Percentiles rank a stretch among this genome's conserved stretches.
These are phyloP conservation scores for Bagarius yarrelli DNA, from an alignment of 2,113 vertebrate genomes.

Conservation along the genomic window DNA sequence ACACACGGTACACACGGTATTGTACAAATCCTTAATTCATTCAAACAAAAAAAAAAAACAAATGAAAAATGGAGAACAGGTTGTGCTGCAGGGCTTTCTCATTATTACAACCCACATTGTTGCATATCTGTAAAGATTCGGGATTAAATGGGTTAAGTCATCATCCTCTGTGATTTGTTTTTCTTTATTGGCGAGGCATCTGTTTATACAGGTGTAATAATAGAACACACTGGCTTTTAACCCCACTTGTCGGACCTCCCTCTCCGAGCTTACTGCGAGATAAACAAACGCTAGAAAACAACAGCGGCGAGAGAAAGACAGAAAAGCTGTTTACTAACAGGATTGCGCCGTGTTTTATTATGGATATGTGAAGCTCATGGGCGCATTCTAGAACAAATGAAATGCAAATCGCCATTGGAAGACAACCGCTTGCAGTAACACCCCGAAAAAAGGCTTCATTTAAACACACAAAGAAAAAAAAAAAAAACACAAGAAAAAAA, in stretches of 20 bases:
- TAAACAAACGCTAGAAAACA: constrained; percentile 28
- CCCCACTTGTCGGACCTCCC: constrained; percentile 11
- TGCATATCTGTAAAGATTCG: not conserved
- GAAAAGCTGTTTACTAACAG: constrained; percentile 45
- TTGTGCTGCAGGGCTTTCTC: not conserved
- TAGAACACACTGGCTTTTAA: constrained; percentile 24
- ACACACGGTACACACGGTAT: not conserved
- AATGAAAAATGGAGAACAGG: no score
- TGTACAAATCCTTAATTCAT: not conserved
- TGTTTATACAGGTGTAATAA: constrained; percentile 10
- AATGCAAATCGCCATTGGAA: constrained; percentile 52
- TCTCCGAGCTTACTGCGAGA: constrained; percentile 11
- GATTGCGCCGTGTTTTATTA: constrained; percentile 45
- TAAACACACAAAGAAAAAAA: not conserved
- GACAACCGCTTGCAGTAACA: constrained; percentile 32
- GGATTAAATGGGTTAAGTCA: not conserved
- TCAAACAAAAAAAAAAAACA: not conserved
- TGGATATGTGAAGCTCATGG: constrained; percentile 50
- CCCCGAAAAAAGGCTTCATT: constrained; percentile 29
- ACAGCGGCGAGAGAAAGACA: constrained; percentile 34
- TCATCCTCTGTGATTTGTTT: not conserved
- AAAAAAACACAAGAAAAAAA: no score
- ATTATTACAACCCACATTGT: not conserved
- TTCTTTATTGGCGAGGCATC: not conserved
- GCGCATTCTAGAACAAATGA: constrained; percentile 50